Conservation (phyloP, 2,113 vertebrate genomes). For the Pollimyrus isidori region DNA sequence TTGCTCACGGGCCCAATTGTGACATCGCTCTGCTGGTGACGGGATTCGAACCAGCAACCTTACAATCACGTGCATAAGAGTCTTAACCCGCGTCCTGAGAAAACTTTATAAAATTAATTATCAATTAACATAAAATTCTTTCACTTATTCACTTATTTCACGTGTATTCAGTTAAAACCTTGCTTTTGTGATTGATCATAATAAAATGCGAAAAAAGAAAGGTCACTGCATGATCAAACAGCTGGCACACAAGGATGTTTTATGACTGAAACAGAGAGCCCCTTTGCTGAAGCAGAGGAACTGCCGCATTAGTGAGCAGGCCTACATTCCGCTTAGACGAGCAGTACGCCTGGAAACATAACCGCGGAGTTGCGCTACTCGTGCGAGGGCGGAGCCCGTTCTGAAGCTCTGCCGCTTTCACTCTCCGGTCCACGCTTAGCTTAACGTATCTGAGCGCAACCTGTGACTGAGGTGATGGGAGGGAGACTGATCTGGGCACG, state of each 20-base stretch:
- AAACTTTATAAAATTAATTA: neutral
- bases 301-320: neutral
- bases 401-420: neutral
- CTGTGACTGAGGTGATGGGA: neutral
- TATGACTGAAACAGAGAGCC: neutral
- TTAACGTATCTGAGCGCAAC: neutral
- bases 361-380: neutral
- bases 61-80: neutral
- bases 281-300: neutral
- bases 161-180: neutral
- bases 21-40: neutral
- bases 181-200: neutral
- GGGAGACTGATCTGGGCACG: neutral
- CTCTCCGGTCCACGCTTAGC: neutral
- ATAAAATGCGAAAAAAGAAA: neutral
- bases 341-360: neutral
- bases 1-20: neutral
- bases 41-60: neutral
- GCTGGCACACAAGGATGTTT: neutral
- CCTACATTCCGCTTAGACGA: neutral
- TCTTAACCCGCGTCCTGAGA: neutral
- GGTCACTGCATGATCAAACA: neutral
- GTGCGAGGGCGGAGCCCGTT: neutral
- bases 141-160: neutral
- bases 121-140: neutral